A percentile compares a stretch with the other conserved stretches of the same genome.
Conservation (phyloP, 2,888 invertebrate genomes). For the Drosophila neonasuta region DNA sequence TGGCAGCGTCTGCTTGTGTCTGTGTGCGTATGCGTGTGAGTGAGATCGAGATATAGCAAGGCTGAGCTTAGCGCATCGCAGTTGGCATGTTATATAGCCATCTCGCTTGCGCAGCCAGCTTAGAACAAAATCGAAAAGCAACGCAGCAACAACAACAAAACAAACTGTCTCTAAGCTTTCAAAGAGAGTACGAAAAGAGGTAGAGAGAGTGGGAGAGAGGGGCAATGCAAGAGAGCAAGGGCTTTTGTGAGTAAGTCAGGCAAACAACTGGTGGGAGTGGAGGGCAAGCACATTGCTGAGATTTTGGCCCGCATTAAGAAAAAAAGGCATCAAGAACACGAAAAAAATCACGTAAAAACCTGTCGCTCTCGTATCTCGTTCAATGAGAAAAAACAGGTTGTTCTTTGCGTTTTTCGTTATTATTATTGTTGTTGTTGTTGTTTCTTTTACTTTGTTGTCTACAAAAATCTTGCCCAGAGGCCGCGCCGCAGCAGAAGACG, state of each 20-base stretch:
- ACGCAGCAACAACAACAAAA: slow-evolving; percentile 20
- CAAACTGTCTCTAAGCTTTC: slow-evolving; percentile 59
- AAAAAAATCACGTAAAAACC: slow-evolving; percentile 46
- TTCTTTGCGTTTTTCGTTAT: slow-evolving; percentile 44
- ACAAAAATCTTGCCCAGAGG: slow-evolving; percentile 66
- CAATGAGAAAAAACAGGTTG: slow-evolving; percentile 67
- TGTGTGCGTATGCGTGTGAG: neutral
- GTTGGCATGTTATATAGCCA: slow-evolving; percentile 26
- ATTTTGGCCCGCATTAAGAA: slow-evolving; percentile 74
- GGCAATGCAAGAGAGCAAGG: neutral
- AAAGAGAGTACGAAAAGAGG: neutral
- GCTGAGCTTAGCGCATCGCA: neutral
- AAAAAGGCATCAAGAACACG: slow-evolving; percentile 31
- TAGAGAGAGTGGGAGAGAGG: neutral
- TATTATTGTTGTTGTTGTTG: slow-evolving; percentile 22
- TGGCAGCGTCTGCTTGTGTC: neutral
- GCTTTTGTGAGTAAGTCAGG: slow-evolving; percentile 9
- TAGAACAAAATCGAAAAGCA: slow-evolving; percentile 67
- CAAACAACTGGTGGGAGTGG: slow-evolving; percentile 1
- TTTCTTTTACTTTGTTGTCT: slow-evolving; percentile 63
- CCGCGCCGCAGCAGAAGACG: slow-evolving; percentile 42
- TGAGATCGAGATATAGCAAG: slow-evolving; percentile 3
- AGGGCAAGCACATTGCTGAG: slow-evolving; percentile 54
- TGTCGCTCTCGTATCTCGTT: slow-evolving; percentile 64
- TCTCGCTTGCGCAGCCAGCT: slow-evolving; percentile 53